These are phyloP conservation scores for Vollenhovia emeryi DNA, from an alignment of 1,140 invertebrate species.

Conservation along the genomic window DNA sequence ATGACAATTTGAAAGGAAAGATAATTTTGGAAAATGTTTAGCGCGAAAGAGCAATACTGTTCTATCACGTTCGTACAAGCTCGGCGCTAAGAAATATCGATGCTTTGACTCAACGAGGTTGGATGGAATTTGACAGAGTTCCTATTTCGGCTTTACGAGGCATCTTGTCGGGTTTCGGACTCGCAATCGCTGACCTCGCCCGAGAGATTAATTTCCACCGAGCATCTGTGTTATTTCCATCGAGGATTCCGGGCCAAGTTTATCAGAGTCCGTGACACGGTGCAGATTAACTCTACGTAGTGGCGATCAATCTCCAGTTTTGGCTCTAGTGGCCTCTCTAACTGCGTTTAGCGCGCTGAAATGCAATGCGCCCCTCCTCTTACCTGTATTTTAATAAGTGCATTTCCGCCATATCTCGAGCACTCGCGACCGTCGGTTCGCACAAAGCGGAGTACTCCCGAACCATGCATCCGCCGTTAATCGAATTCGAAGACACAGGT, in stretches of 20 bases:
- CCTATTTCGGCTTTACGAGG: conserved; percentile 37
- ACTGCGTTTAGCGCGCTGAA: conserved; percentile 23
- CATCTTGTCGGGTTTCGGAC: conserved; percentile 24
- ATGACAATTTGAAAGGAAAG: neutral
- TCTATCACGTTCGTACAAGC: neutral
- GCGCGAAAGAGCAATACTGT: no score
- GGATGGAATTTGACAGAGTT: conserved; percentile 33
- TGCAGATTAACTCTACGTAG: conserved; percentile 45
- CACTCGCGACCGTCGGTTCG: neutral
- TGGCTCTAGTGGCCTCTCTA: conserved; percentile 35
- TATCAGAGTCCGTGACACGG: conserved; percentile 48
- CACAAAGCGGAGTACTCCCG: neutral
- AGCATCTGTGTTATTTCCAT: conserved; percentile 47
- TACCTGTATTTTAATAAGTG: conserved; percentile 16
- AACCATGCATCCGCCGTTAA: neutral
- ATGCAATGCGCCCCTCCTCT: neutral
- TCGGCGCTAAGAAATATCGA: neutral
- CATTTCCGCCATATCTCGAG: neutral
- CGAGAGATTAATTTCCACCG: conserved; percentile 43
- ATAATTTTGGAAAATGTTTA: neutral
- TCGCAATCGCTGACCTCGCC: conserved; percentile 43
- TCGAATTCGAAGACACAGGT: conserved; percentile 29
- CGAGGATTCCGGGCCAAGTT: conserved; percentile 51
- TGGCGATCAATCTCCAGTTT: conserved; percentile 30
- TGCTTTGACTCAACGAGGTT: neutral